These are phyloP conservation scores for Brienomyrus brachyistius DNA, from an alignment of 2,113 vertebrate species.

Conservation along the genomic window DNA sequence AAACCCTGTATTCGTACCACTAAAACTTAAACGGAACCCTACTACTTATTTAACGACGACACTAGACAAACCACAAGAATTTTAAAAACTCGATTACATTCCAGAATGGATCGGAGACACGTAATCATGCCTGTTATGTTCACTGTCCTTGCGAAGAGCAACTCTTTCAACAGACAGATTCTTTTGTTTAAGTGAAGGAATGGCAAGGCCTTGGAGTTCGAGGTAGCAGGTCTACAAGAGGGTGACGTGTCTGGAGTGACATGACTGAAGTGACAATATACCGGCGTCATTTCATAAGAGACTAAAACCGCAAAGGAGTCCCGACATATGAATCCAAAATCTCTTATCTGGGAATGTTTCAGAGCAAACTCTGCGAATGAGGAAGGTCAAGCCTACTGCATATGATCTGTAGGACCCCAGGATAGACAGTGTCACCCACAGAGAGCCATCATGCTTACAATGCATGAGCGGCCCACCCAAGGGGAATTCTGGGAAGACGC, in stretches of 20 bases:
- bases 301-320: not conserved
- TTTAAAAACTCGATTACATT: not conserved
- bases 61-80: not conserved
- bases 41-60: not conserved
- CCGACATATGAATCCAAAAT: not conserved
- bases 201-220: not conserved
- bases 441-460: not conserved
- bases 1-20: not conserved
- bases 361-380: not conserved
- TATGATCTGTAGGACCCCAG: not conserved
- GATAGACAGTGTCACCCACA: slow-evolving; percentile 2
- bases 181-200: not conserved
- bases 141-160: not conserved
- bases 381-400: not conserved
- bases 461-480: not conserved
- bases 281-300: not conserved
- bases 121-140: not conserved
- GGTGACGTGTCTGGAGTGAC: not conserved
- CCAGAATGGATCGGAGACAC: not conserved
- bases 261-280: not conserved
- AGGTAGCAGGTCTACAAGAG: not conserved
- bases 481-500: not conserved
- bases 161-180: not conserved
- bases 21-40: not conserved
- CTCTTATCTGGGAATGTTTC: not conserved